Evolutionary conservation across 2,113 vertebrate species (phyloP).

Genomic region (Actenoides hombroni): DNA sequence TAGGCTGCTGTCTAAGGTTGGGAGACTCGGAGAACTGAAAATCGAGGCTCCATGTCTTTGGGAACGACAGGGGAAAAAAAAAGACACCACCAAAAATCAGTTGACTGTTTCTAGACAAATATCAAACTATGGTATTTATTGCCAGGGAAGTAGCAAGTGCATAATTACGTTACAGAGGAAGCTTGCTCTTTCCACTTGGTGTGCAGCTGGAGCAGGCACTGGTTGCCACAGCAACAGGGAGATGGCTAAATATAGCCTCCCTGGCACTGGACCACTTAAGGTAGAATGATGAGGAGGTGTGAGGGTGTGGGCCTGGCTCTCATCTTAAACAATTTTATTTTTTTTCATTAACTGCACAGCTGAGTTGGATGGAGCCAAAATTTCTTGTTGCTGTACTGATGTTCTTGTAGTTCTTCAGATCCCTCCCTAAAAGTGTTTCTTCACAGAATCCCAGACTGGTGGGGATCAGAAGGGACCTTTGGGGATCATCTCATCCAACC

Average conservation of each 20-base stretch:
- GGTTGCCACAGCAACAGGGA: constrained; percentile 78
- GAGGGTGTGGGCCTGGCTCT: constrained; percentile 50
- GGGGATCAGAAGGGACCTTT: too few relatives aligned
- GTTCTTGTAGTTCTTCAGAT: background rate
- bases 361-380: background rate
- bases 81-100: background rate
- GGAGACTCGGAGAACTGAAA: background rate
- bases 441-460: too few relatives aligned
- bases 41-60: background rate
- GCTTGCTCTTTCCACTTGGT: constrained; percentile 75
- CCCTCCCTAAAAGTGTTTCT: background rate
- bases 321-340: constrained; percentile 36
- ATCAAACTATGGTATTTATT: constrained; percentile 65
- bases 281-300: constrained; percentile 70
- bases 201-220: constrained; percentile 74
- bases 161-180: constrained; percentile 73
- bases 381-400: background rate
- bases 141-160: constrained; percentile 70
- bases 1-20: background rate
- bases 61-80: background rate
- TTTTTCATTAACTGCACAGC: background rate
- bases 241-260: constrained; percentile 77
- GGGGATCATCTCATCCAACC: too few relatives aligned
- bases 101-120: constrained; percentile 59
- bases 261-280: constrained; percentile 67